Evolutionary conservation across 53 echinoderm and acorn worm species (phyloP), one percentile per base, ranked within the genome.

Genomic region (Patiria pectinifera): DNA sequence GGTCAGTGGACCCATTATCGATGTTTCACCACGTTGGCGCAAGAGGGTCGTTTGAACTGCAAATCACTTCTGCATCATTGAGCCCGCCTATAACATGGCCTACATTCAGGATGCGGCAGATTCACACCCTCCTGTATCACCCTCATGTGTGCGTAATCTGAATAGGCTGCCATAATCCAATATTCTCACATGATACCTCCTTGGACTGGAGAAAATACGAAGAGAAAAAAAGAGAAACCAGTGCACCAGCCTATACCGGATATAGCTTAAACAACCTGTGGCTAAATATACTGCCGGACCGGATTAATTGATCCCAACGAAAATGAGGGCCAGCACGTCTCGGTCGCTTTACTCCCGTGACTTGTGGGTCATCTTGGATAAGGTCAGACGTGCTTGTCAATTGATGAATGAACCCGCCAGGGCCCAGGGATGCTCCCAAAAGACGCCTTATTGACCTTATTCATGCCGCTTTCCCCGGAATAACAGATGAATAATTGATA

Each of bases 401-500:
- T 90, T 80, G 81, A 81, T 80, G 90, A 63, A 90, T 69, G 48
- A 69, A 80, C 80, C 66, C 69, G 0, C 46, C 12, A 69, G 45
- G 66, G 25, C 59, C 18, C 43, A 24, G 45, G 62, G 78, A 22
- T 48, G 53, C 47, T 90, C 90, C 90, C 90, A 80, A 15, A 45
- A 48, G 90, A 90, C 80, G 45, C 70, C 90, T 90, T 90, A 90
- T 81, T 90, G 90, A 90, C 90, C 90, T 90, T 90, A 90, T 90
- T 90, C 82, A 69, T 90, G 81, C 90, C 22, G 89, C 35, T 69
- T 90, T 69, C 69, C 45, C 48, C 80, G 11, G 81, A 90, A 90
- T 80, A 81, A 80, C 90, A 90, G 81, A 80, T 90, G 90, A 90
- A 90, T 90, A 90, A 90, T 90, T 90, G 90, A 90, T 90, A 90